Percentiles rank a stretch among this genome's conserved stretches.
Conservation (phyloP, 2,888 invertebrate genomes). For the Flexamia atlantica region DNA sequence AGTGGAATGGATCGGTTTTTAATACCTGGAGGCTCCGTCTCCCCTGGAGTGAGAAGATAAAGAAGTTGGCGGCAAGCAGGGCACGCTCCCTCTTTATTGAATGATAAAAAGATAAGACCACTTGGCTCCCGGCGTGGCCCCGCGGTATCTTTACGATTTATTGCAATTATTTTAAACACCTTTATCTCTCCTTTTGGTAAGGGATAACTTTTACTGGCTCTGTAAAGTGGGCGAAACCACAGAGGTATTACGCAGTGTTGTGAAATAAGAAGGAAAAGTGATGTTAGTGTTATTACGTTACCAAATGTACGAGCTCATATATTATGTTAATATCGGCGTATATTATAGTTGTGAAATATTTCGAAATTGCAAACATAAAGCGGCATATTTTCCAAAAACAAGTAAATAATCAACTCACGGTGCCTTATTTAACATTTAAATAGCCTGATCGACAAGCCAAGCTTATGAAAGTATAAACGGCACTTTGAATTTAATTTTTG, state of each 20-base stretch:
- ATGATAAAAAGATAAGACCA: slow-evolving; percentile 56
- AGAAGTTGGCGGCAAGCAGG: slow-evolving; percentile 46
- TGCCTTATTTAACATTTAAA: too few species aligned
- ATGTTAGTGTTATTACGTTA: too few species aligned
- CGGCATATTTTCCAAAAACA: too few species aligned
- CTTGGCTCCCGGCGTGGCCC: slow-evolving; percentile 22
- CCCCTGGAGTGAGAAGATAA: slow-evolving; percentile 48
- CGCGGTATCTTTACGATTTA: slow-evolving; percentile 36
- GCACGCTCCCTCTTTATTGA: slow-evolving; percentile 53
- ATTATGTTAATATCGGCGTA: too few species aligned
- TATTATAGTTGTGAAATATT: too few species aligned
- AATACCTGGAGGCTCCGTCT: slow-evolving; percentile 16
- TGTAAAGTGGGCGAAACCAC: not conserved
- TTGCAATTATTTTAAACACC: slow-evolving; percentile 39
- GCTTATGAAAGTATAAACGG: too few species aligned
- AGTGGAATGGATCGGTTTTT: slow-evolving; percentile 25
- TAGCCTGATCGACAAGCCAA: too few species aligned
- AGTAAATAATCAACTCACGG: too few species aligned
- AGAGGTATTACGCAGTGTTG: not conserved
- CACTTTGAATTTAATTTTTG: too few species aligned
- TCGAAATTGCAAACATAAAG: too few species aligned
- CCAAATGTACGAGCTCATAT: too few species aligned
- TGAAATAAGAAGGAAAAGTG: not conserved
- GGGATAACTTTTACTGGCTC: not conserved
- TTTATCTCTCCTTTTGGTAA: slow-evolving; percentile 1